Percentiles rank a stretch among this genome's conserved stretches.
phyloP scores from a whole-genome alignment of 2,888 invertebrate species.

The Esperia sulphurella region DNA sequence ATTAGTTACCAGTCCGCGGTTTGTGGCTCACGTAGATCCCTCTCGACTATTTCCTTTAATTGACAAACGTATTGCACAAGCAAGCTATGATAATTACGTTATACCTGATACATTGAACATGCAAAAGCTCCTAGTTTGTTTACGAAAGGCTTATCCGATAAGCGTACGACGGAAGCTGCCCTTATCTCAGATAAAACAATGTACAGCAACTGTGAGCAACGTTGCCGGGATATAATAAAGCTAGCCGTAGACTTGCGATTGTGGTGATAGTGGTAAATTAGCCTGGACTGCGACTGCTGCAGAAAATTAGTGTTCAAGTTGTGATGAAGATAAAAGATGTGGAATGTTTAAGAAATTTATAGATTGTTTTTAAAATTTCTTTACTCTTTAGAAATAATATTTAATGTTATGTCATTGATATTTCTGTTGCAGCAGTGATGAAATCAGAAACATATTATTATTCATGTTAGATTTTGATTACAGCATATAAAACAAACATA shows the following conservation, averaged over 20 bases:
- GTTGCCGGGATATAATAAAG: slow-evolving; percentile 10
- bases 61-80: too few species aligned
- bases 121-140: slow-evolving; percentile 31
- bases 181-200: slow-evolving; percentile 40
- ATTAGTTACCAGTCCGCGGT: too few species aligned
- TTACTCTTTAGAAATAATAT: too few species aligned
- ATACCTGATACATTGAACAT: slow-evolving; percentile 28
- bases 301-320: not conserved
- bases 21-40: too few species aligned
- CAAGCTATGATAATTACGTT: not conserved
- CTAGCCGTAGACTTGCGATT: slow-evolving; percentile 7
- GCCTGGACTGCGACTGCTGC: not conserved
- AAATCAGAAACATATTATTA: too few species aligned
- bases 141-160: slow-evolving; percentile 29
- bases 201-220: slow-evolving; percentile 15
- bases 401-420: too few species aligned
- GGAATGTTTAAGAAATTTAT: too few species aligned
- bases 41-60: too few species aligned
- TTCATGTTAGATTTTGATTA: too few species aligned
- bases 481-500: too few species aligned
- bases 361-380: too few species aligned
- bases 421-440: too few species aligned
- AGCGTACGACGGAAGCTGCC: slow-evolving; percentile 35
- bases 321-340: not conserved
- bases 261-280: slow-evolving; percentile 5